Evolutionary conservation across 2,888 invertebrate species (phyloP), one percentile per base, ranked within the genome.

Genomic region (Neoaliturus tenellus): DNA sequence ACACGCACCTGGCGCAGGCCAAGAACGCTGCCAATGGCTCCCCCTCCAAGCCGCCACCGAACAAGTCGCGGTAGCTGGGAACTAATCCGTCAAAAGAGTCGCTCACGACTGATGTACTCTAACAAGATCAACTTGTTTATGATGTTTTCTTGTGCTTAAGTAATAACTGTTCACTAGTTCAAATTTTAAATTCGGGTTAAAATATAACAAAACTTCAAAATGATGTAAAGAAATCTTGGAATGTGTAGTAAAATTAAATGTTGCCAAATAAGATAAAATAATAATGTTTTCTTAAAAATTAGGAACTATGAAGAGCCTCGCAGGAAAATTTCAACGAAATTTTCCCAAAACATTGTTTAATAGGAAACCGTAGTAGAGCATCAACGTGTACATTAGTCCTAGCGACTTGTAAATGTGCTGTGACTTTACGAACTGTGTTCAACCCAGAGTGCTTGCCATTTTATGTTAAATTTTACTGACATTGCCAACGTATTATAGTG

Each of bases 1-100:
- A 97, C 92, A 98, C 97, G 85, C 98, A 98, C 90, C 95, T 97
- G 89, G 96, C 96, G 73, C 97, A 97, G 90, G 86, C 87, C 51
- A 87, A 87, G 82, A 87, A 87, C 82, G 86, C 83, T 0, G 71
- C 83, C 41, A 85, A 83, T 48, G 80, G 85, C 8, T 83, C 80
- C 23, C n/a, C 80, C 14, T 14, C 69, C 20, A 83, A 83, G 33
- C 83, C 83, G 0, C 69, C 83, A 0, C 33, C 78, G 5, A 80
- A 31, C 67, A 83, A 83, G 51, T 39, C 83, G 20, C 83, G 83
- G 83, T 83, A 83, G 80, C 82, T 80, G 55, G 71, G 62, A 55
- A 44, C 48, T 25, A 20, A 10, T 31, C 67, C 48, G 31, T 5
- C 20, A n/a, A 12, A 51, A 10, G 55, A 28, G 55, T 67, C 44